Evolutionary conservation across 2,113 vertebrate genomes (phyloP), one percentile per base, ranked within the genome.

Genomic region (Lanius collurio): DNA sequence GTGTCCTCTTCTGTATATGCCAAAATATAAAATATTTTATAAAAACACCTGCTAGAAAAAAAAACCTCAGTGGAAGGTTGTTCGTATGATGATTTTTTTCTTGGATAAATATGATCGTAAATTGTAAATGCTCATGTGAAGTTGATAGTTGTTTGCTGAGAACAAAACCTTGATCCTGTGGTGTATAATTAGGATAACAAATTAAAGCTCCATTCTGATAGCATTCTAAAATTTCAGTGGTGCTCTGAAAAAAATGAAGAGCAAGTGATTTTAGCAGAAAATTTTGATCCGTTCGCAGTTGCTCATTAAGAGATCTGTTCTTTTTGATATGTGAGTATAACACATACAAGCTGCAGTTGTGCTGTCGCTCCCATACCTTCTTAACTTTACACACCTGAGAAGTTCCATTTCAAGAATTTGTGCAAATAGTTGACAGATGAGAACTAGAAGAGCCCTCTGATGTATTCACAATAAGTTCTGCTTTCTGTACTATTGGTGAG

Each of bases 361-460:
- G 67, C 6, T 5, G 33, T 70, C 0, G 1, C 68, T 77, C 4
- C 1, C 71, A 67, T 69, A 70, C 23, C 20, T 31, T 76, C 42
- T 49, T 88, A 69, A 88, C 64, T 35, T 69, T 65, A 52, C 11
- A 7, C 64, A 70, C 63, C 64, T 81, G 76, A 52, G 35, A 80
- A 90, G 56, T 81, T 81, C 41, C 27, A 41, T 60, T 93, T 83
- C 52, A 92, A 71, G 52, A 52, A 73, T 90, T 60, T 53, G 44
- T 86, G 64, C 73, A 89, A 62, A 86, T 75, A 35, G 69, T 84
- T 94, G 88, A n/a, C 52, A 73, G 49, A 19, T 79, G 49, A 87
- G 24, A 68, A 71, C 5, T 69, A 42, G 35, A 89, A 79, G 53
- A 79, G 53, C 49, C 83, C 1, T 1, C 42, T 71, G 47, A 75